Conservation (phyloP, 2,797 vertebrate species). For the Esox masquinongy region DNA sequence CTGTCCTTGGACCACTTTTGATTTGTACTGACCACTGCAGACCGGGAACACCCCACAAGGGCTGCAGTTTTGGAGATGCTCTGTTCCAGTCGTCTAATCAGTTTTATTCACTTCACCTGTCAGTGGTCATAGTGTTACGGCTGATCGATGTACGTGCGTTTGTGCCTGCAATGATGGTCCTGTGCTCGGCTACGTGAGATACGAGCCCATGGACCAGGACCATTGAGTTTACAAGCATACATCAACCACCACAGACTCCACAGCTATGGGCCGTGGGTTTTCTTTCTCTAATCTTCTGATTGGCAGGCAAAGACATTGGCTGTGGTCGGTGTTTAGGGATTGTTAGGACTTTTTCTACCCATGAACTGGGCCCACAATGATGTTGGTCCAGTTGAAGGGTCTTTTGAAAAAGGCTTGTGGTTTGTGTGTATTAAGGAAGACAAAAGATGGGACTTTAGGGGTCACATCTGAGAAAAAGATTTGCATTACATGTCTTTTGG, state of each 20-base stretch:
- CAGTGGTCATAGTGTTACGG: too few species aligned
- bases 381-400: conserved; percentile 20
- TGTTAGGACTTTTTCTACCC: conserved; percentile 28
- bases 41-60: too few species aligned
- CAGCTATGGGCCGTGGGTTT: conserved; percentile 38
- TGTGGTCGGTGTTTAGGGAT: conserved; percentile 6
- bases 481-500: background rate
- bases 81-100: too few species aligned
- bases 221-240: conserved; percentile 38
- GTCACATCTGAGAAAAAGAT: background rate
- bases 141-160: background rate
- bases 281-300: conserved; percentile 25
- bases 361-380: conserved; percentile 1
- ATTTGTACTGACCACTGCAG: too few species aligned
- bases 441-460: background rate
- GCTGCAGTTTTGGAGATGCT: too few species aligned
- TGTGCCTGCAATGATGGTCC: conserved; percentile 29
- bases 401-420: conserved; percentile 9
- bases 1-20: too few species aligned
- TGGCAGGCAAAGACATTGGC: conserved; percentile 15
- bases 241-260: conserved; percentile 28
- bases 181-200: conserved; percentile 41
- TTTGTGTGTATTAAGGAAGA: conserved; percentile 1
- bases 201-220: conserved; percentile 11
- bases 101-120: too few species aligned